Base-by-base conservation (phyloP, 2,797 vertebrate genomes). In the Sphaeramia orbicularis region DNA sequence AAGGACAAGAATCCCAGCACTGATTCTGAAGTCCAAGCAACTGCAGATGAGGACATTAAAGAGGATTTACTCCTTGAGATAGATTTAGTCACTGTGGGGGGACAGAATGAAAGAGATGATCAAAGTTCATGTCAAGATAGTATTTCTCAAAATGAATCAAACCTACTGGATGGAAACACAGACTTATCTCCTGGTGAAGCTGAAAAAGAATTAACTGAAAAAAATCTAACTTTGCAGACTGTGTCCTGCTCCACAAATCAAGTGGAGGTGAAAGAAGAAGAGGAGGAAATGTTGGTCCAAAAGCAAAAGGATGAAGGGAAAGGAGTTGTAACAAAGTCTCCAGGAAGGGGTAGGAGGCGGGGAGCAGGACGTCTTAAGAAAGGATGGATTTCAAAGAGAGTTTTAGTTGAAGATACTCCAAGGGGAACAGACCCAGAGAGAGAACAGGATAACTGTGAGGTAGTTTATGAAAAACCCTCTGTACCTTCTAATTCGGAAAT, bases 51-150 rank as follows among this genome's bases (percentile, higher is more conserved):
- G 43, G 91, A 93, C 51, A 52, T 92, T 11, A 94, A 94, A 61
- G 91, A 93, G 58, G 88, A 91, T 78, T 83, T 93, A 49, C 83
- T 93, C 64, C 73, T 91, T 0, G 92, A 93, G 24, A 90, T 94
- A 2, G 91, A 93, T 80, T 71, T 94, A 58, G 87, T 95, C 65
- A 93, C 91, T 50, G 88, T 93, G 59, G 94, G 91, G 11, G 92
- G 92, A 30, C 85, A 88, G 43, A 88, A 59, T 72, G 89, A 86
- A 19, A 82, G n/a, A 52, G 78, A 87, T n/a, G 67, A 74, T 41
- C 27, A 18, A 16, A 14, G 35, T 38, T 53, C 60, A 40, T 43
- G 14, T 55, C 71, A 57, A 44, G 74, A 82, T 7, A 41, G 41
- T 13, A n/a, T 42, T 21, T 18, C 65, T 18, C 74, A 69, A 76